Evolutionary conservation across 2,888 invertebrate species (phyloP).

Genomic region (Leptura quadrifasciata): DNA sequence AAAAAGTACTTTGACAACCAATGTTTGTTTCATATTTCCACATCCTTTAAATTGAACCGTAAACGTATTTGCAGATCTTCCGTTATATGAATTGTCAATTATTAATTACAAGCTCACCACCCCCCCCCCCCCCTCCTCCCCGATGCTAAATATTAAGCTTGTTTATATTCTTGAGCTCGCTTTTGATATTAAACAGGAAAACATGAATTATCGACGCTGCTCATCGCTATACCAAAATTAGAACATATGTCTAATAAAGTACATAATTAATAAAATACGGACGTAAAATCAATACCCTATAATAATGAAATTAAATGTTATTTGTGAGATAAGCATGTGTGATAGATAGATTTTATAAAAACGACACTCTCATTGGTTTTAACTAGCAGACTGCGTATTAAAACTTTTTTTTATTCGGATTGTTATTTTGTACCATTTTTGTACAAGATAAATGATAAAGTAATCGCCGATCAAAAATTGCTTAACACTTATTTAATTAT

Average conservation of each 20-base stretch:
- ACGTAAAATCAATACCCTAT: neutral
- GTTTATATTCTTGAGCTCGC: neutral
- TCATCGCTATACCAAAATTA: neutral
- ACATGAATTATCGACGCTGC: neutral
- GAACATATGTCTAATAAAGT: conserved; percentile 7
- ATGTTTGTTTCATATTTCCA: too few species aligned
- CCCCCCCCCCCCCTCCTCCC: too few species aligned
- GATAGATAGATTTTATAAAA: neutral
- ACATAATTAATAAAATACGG: conserved; percentile 3
- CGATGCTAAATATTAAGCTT: neutral
- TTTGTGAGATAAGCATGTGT: neutral
- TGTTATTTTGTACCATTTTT: neutral
- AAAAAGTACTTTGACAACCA: too few species aligned
- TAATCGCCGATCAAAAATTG: conserved; percentile 7
- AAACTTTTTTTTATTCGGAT: neutral
- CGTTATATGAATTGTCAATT: too few species aligned
- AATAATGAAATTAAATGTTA: neutral
- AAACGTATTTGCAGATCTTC: too few species aligned
- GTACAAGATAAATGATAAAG: neutral
- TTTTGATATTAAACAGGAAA: neutral
- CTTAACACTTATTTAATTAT: neutral
- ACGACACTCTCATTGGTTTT: neutral
- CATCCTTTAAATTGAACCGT: too few species aligned
- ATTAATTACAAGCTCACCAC: too few species aligned
- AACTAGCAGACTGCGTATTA: conserved; percentile 3